Percentiles rank a stretch among this genome's conserved stretches.
Evolutionary conservation across 2,888 invertebrate species (phyloP).

Genomic region (Pardosa pseudoannulata): DNA sequence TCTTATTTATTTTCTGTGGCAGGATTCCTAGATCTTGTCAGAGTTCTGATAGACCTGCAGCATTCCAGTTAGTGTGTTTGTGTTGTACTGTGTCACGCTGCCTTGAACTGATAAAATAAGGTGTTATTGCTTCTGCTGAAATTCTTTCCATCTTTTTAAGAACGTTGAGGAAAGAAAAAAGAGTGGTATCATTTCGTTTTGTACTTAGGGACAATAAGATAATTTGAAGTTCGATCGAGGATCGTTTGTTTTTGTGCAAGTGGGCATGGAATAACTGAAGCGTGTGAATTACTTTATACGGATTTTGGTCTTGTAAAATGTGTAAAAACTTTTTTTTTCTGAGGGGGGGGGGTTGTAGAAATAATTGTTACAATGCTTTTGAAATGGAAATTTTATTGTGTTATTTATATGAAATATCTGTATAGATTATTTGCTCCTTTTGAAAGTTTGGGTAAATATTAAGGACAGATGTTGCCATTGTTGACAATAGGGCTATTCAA

Average conservation of each 20-base stretch:
- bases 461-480: no score
- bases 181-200: neutral
- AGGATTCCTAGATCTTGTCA: constrained; percentile 44
- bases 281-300: neutral
- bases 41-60: constrained; percentile 43
- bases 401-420: no score
- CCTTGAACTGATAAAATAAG: neutral
- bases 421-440: no score
- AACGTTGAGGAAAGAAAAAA: neutral
- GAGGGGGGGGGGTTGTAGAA: no score
- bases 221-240: neutral
- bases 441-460: no score
- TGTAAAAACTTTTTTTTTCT: no score
- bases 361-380: no score
- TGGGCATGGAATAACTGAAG: neutral
- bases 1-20: constrained; percentile 16
- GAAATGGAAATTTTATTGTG: no score
- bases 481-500: no score
- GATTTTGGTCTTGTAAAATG: no score
- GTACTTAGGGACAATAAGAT: neutral
- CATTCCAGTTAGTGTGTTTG: constrained; percentile 34
- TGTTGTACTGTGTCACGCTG: constrained; percentile 26
- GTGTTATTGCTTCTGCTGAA: neutral
- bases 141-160: neutral
- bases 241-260: neutral